phyloP scores from a whole-genome alignment of 2,888 invertebrate species.

The Drosophila meridiana region DNA sequence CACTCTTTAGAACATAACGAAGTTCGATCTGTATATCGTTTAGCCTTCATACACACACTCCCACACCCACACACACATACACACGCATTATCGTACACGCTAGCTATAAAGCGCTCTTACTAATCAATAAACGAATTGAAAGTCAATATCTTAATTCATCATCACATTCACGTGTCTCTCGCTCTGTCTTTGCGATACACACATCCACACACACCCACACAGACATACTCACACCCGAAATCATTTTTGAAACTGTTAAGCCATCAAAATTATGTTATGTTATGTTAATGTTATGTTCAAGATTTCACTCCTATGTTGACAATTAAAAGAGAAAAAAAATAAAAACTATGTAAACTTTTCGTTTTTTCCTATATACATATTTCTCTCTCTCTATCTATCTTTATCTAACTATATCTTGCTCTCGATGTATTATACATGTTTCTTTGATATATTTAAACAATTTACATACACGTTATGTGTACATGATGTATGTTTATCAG shows the following conservation, averaged over 20 bases:
- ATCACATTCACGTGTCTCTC: conserved; percentile 54
- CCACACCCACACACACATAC: not conserved
- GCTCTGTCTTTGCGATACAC: conserved; percentile 36
- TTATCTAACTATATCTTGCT: conserved; percentile 36
- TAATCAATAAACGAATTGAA: conserved; percentile 24
- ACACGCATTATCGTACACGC: conserved; percentile 12
- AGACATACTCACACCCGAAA: conserved; percentile 22
- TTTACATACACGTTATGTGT: conserved; percentile 30
- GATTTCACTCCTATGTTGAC: conserved; percentile 57
- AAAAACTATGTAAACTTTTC: conserved; percentile 64
- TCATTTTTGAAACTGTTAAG: conserved; percentile 58
- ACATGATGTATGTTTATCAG: conserved; percentile 51
- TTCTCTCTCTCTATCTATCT: conserved; percentile 27
- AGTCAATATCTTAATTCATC: conserved; percentile 39
- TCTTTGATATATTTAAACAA: conserved; percentile 44
- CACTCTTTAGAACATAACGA: conserved; percentile 41
- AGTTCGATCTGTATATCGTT: conserved; percentile 51
- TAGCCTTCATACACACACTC: conserved; percentile 24
- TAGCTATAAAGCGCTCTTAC: conserved; percentile 34
- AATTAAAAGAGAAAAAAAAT: conserved; percentile 38
- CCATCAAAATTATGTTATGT: conserved; percentile 72
- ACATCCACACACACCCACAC: conserved; percentile 28
- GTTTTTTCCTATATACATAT: conserved; percentile 40
- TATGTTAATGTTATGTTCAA: conserved; percentile 67
- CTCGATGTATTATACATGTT: conserved; percentile 67